Evolutionary conservation across 2,888 invertebrate genomes (phyloP).

Genomic region (Plemyria rubiginata): DNA sequence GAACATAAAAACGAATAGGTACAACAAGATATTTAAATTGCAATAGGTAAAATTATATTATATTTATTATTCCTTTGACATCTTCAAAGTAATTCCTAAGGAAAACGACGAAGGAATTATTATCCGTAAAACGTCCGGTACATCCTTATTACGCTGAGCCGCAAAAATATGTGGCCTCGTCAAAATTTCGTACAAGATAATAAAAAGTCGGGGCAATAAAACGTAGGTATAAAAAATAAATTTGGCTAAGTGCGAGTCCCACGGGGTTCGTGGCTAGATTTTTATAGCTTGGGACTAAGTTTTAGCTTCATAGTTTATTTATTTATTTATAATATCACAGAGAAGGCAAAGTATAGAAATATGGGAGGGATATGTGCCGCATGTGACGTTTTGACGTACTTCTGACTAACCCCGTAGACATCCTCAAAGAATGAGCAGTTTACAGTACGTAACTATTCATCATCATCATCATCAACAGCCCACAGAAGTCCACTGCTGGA

Average conservation of each 20-base stretch:
- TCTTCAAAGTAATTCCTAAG: neutral
- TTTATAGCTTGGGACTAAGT: neutral
- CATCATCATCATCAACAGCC: no score
- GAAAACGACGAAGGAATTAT: conserved; percentile 13
- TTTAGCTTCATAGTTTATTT: neutral
- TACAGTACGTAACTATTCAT: no score
- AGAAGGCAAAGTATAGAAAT: no score
- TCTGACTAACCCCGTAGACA: no score
- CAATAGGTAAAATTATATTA: neutral
- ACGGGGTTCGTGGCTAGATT: neutral
- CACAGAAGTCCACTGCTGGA: no score
- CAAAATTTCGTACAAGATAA: conserved; percentile 41
- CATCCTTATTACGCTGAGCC: conserved; percentile 22
- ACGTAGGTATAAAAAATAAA: conserved; percentile 1
- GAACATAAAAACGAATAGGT: neutral
- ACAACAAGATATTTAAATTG: neutral
- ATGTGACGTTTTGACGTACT: no score
- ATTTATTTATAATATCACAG: no score
- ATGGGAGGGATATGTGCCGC: no score
- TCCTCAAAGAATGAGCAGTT: no score
- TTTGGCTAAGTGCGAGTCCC: conserved; percentile 3
- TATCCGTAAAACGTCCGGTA: conserved; percentile 26
- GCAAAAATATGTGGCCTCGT: conserved; percentile 39
- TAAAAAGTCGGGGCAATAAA: conserved; percentile 43
- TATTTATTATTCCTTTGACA: neutral